Conservation (phyloP, 2,113 vertebrate genomes). For the Micromys minutus region DNA sequence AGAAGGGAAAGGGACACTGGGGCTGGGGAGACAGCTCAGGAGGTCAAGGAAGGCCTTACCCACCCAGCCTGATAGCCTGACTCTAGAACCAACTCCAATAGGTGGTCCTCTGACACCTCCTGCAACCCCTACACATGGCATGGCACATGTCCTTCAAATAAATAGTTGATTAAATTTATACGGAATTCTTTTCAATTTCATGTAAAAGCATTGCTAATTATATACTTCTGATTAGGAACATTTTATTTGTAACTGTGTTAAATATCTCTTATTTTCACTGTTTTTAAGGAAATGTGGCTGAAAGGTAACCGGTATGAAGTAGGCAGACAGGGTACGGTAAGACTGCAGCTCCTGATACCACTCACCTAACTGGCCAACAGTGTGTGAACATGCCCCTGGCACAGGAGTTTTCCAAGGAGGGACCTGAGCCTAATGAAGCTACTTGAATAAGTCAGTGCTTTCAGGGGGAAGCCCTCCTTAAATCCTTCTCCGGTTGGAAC, state of each 20-base stretch:
- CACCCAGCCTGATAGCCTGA: not conserved
- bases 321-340: not conserved
- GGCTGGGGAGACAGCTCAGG: not conserved
- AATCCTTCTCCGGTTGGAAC: not conserved
- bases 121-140: not conserved
- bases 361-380: not conserved
- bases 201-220: constrained; percentile 11
- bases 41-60: not conserved
- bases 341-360: not conserved
- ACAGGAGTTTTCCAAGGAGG: not conserved
- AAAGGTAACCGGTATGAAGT: not conserved
- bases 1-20: not conserved
- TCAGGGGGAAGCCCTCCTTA: not conserved
- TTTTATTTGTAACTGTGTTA: not conserved
- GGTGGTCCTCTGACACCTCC: not conserved
- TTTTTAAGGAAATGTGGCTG: not conserved
- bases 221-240: constrained; percentile 14
- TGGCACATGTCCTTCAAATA: no score
- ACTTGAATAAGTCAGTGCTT: not conserved
- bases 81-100: not conserved
- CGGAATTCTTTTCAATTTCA: not conserved
- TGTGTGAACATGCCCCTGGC: not conserved
- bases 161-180: not conserved
- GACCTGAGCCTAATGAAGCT: not conserved
- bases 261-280: not conserved